Evolutionary conservation across 2,888 invertebrate genomes (phyloP).

Genomic region (Ichneumoninae sp.): DNA sequence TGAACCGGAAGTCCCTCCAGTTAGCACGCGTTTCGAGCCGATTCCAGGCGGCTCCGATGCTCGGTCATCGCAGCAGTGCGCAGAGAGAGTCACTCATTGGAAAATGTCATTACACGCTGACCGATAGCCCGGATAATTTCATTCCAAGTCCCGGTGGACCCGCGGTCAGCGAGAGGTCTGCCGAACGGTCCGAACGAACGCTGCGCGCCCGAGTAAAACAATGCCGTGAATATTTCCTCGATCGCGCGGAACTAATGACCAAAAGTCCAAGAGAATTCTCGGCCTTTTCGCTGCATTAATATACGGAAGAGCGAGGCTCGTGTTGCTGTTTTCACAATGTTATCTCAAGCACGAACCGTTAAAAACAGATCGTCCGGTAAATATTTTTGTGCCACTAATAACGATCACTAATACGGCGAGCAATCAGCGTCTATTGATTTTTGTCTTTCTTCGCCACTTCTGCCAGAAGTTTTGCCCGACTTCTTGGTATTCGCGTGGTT

Average conservation of each 20-base stretch:
- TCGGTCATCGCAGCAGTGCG: constrained; percentile 55
- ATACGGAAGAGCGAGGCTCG: not conserved
- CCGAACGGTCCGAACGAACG: not conserved
- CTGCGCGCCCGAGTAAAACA: constrained; percentile 28
- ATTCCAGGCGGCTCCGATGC: constrained; percentile 14
- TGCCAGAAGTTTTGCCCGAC: not conserved
- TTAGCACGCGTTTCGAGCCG: constrained; percentile 54
- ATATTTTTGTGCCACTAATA: not conserved
- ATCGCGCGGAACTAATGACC: constrained; percentile 79
- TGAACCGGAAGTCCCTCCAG: constrained; percentile 65
- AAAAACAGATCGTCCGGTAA: not conserved
- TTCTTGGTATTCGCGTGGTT: not conserved
- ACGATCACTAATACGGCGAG: not conserved
- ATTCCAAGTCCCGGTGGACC: constrained; percentile 64
- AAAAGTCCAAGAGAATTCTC: constrained; percentile 40
- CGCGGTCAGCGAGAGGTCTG: not conserved
- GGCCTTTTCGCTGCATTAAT: not conserved
- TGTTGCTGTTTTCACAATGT: constrained; percentile 8
- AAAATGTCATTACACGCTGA: constrained; percentile 77
- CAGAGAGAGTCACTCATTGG: constrained; percentile 74
- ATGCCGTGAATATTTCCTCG: constrained; percentile 50
- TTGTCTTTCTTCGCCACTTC: not conserved
- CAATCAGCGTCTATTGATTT: not conserved
- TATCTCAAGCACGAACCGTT: not conserved
- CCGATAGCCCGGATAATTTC: constrained; percentile 75